These are phyloP conservation scores for Jaculus jaculus DNA, from an alignment of 2,113 vertebrate species.

Conservation along the genomic window DNA sequence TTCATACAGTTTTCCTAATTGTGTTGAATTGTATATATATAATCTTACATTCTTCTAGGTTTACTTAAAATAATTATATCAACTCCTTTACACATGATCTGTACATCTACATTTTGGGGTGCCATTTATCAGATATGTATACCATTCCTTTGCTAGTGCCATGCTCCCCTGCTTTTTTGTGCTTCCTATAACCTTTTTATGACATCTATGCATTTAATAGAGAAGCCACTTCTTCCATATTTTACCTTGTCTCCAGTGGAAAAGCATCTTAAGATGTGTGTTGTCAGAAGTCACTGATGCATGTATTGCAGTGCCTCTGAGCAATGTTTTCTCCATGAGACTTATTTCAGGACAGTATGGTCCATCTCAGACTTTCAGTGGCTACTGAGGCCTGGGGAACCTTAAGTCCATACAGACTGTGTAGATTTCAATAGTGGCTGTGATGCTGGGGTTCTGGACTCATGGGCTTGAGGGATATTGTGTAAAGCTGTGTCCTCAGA, in stretches of 20 bases:
- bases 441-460: background rate
- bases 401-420: background rate
- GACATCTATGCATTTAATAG: background rate
- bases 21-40: background rate
- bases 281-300: rapidly evolving
- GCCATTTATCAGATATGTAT: background rate
- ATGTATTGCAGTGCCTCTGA: background rate
- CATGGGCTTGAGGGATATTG: background rate
- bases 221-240: background rate
- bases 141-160: background rate
- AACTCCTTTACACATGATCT: background rate
- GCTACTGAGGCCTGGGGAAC: too few relatives aligned
- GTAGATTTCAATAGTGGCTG: background rate
- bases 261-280: background rate
- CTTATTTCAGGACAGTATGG: background rate
- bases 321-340: background rate
- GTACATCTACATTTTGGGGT: background rate
- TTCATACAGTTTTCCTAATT: background rate
- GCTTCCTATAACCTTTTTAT: background rate
- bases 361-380: background rate
- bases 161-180: background rate
- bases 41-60: background rate
- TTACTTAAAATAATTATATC: background rate
- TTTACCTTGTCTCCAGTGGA: background rate
- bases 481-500: background rate